These are phyloP conservation scores for Zygaena filipendulae DNA, from an alignment of 2,888 invertebrate genomes.

Conservation along the genomic window DNA sequence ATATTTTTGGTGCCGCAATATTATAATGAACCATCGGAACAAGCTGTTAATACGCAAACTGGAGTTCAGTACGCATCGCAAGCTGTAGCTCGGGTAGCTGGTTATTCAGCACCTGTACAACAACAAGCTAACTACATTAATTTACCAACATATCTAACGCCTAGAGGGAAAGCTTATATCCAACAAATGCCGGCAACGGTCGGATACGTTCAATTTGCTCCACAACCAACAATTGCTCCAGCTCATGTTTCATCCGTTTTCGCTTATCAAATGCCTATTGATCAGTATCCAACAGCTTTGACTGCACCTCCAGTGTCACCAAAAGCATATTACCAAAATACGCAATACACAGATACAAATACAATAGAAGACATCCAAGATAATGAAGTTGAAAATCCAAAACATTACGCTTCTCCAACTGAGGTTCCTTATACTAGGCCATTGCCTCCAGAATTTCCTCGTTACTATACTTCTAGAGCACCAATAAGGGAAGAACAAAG, in stretches of 20 bases:
- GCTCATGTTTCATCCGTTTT: conserved; percentile 34
- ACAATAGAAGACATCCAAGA: conserved; percentile 33
- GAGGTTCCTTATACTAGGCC: conserved; percentile 31
- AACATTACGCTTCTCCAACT: conserved; percentile 31
- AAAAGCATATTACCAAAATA: conserved; percentile 34
- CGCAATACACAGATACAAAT: conserved; percentile 35
- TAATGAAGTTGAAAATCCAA: conserved; percentile 30
- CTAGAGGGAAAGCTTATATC: conserved; percentile 36
- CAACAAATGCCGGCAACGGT: conserved; percentile 32
- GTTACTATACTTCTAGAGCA: conserved; percentile 40
- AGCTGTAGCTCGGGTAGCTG: conserved; percentile 20
- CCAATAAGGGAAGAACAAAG: conserved; percentile 39
- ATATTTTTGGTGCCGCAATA: conserved; percentile 58
- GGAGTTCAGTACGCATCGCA: conserved; percentile 29
- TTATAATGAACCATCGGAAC: conserved; percentile 34
- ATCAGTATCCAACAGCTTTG: conserved; percentile 34
- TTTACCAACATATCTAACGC: conserved; percentile 36
- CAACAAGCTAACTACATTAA: conserved; percentile 38
- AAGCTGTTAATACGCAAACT: conserved; percentile 20
- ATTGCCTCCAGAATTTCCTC: conserved; percentile 27
- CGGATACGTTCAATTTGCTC: conserved; percentile 34
- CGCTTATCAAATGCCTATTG: conserved; percentile 39
- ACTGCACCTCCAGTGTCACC: conserved; percentile 29
- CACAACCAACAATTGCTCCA: conserved; percentile 33
- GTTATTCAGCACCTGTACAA: conserved; percentile 34